phyloP scores from a whole-genome alignment of 2,797 vertebrate genomes.

The Sparus aurata region DNA sequence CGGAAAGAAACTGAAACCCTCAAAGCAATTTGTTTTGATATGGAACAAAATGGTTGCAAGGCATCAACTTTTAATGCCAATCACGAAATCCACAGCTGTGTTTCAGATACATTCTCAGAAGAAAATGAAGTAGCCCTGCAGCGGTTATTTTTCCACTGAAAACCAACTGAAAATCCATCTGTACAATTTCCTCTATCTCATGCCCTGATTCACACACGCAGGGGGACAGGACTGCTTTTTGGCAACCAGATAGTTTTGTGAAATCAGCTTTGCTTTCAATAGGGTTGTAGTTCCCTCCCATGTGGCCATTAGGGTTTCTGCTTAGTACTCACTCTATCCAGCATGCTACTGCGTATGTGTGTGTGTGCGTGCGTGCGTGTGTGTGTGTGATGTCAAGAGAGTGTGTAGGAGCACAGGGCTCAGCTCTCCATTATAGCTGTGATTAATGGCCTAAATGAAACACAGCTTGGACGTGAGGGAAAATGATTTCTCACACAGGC shows the following conservation, averaged over 20 bases:
- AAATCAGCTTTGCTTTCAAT: conserved; percentile 61
- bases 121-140: conserved; percentile 42
- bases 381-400: conserved; percentile 35
- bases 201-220: conserved; percentile 43
- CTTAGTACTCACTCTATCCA: conserved; percentile 39
- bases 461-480: conserved; percentile 59
- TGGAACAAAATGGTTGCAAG: neutral
- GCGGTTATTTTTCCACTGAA: conserved; percentile 38
- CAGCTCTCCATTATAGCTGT: conserved; percentile 66
- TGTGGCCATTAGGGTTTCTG: conserved; percentile 47
- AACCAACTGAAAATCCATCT: conserved; percentile 50
- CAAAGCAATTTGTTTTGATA: neutral
- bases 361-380: conserved; percentile 6
- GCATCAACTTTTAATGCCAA: conserved; percentile 11
- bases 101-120: conserved; percentile 15
- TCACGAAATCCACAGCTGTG: conserved; percentile 38
- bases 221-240: conserved; percentile 40
- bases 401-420: conserved; percentile 47
- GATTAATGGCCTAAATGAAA: conserved; percentile 77
- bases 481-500: conserved; percentile 61
- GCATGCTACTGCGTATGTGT: conserved; percentile 36
- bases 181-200: conserved; percentile 51
- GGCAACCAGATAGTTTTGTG: conserved; percentile 52
- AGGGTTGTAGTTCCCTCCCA: conserved; percentile 43
- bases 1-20: neutral